Evolutionary conservation across 2,888 invertebrate genomes (phyloP), one percentile per base, ranked within the genome.

Genomic region (Cheilosia variabilis): DNA sequence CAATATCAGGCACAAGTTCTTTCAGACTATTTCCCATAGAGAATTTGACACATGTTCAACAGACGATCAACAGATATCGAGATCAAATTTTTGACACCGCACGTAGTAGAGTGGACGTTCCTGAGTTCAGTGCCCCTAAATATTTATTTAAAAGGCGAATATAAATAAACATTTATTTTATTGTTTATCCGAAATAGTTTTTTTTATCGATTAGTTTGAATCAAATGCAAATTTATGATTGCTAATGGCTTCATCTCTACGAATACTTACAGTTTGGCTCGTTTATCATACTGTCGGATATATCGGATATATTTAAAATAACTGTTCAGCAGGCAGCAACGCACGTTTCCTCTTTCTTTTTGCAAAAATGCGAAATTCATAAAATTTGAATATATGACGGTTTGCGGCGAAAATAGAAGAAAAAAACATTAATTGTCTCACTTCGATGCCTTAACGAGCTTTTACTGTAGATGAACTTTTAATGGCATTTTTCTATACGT

Each of bases 1-100:
- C 41, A 41, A 31, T 41, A 78, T 58, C 43, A 69, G 34, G 43
- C 57, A 43, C 41, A 65, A 78, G 57, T 71, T 79, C 27, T 57
- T 65, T 7, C n/a, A 41, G 24, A 24, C 58, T 52, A 57, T 55
- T 77, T 41, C n/a, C 31, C 7, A 63, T 47, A 31, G 22, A 31
- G 19, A 62, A 69, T 47, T 22, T 37, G 22, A 52, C 52, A 37
- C 37, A 47, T 75, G 37, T 24, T 55, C 34, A 34, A 43, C 15
- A 37, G 19, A 7, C 3, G 24, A 58, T 58, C n/a, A 22, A 15
- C 41, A 41, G 19, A 15, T 37, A 34, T 17, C 17, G 31, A 1
- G 17, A 57, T 47, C 45, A 17, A 47, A 17, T 47, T 6, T 17
- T 45, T 5, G 2, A 17, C 17, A 45, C 6, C 15, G 7, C 45